Base-by-base conservation (phyloP, 1,140 invertebrate species). In the Solenopsis fugax region DNA sequence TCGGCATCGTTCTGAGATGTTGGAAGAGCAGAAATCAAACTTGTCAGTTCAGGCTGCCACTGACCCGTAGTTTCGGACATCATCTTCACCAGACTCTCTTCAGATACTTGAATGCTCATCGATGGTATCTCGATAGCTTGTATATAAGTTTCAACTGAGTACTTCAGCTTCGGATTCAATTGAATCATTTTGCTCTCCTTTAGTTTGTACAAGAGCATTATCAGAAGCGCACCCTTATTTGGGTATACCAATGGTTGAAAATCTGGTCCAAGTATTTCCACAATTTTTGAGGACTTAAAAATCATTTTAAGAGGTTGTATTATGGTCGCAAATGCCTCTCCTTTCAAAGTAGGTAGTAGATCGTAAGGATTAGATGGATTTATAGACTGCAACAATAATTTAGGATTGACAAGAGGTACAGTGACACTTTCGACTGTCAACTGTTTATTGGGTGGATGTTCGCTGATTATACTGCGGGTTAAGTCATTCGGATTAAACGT, bases 11-110 rank as follows among this genome's bases (percentile, higher is more conserved):
- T 85, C 18, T n/a, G 50, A 2, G 73, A 2, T 9, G 1, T n/a
- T 21, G 80, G 88, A 13, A 91, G 45, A 77, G 77, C 85, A 4
- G 29, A 9, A 9, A 82, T 76, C 54, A 91, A 84, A 71, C 64
- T 88, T 10, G 76, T 76, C 4, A 88, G 45, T 52, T 91, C 88
- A 12, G 82, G 80, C 50, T 69, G 62, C 90, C 88, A 91, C 5
- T 80, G 34, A 56, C 81, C 82, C 54, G 58, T 80, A n/a, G 48
- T 60, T 58, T 88, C 50, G 5, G 69, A 65, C 34, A 65, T 71
- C 52, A 58, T 84, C 0, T 77, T 81, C 45, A 56, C 48, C 2
- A 84, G 37, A 13, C 16, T 67, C 18, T 87, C 67, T 67, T 88
- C 54, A 12, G 89, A 86, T 29, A 90, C 75, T n/a, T 80, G 52